Conservation (phyloP, 2,113 vertebrate genomes). For the Pterocles gutturalis region DNA sequence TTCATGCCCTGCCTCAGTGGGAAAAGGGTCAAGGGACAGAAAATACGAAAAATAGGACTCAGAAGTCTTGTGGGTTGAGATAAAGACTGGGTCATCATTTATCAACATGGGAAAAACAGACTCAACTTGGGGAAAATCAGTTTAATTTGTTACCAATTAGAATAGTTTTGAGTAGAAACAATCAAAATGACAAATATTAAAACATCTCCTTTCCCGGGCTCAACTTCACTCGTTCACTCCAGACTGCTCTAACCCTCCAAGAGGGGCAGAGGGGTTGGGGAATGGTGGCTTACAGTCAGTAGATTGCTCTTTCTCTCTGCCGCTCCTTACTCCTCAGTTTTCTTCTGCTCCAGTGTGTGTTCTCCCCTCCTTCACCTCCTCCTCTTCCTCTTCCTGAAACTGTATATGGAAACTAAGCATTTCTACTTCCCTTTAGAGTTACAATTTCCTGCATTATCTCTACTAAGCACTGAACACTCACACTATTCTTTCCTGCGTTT, state of each 20-base stretch:
- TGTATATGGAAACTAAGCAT: neutral
- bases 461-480: neutral
- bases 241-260: neutral
- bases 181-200: neutral
- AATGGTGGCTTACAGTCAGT: neutral
- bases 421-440: neutral
- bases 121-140: neutral
- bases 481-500: neutral
- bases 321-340: neutral
- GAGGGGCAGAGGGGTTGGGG: accelerated
- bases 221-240: neutral
- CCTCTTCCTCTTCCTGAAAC: neutral
- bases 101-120: neutral
- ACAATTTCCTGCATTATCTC: neutral
- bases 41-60: neutral
- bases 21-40: neutral
- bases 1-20: neutral
- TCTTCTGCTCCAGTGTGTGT: neutral
- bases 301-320: neutral
- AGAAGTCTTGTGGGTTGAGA: neutral
- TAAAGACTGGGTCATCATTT: neutral
- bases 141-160: neutral
- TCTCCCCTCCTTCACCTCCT: neutral
- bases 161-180: neutral
- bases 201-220: neutral